Evolutionary conservation across 2,888 invertebrate genomes (phyloP).

Genomic region (Oxycera nigricornis): DNA sequence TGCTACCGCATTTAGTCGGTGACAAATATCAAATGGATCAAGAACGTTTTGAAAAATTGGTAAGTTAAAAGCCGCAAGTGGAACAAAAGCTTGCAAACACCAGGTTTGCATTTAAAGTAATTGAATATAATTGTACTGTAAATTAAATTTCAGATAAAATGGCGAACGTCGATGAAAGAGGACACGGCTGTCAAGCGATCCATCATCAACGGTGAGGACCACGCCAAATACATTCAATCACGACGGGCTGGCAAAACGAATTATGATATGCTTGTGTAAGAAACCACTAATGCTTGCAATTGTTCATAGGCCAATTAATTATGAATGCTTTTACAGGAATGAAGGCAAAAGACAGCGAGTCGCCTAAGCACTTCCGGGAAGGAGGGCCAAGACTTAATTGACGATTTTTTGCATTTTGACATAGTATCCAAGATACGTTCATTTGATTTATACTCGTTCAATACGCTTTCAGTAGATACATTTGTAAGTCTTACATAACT

Average conservation of each 20-base stretch:
- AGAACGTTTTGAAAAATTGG: constrained; percentile 71
- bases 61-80: constrained; percentile 56
- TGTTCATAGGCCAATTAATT: background rate
- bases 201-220: constrained; percentile 72
- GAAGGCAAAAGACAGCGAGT: constrained; percentile 25
- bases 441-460: background rate
- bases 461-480: background rate
- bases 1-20: constrained; percentile 69
- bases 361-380: background rate
- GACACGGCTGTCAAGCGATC: constrained; percentile 74
- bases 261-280: constrained; percentile 70
- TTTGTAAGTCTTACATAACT: background rate
- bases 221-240: constrained; percentile 74
- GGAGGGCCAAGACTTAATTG: background rate
- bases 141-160: constrained; percentile 68
- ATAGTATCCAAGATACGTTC: background rate
- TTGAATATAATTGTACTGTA: no score
- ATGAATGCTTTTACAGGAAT: constrained; percentile 10
- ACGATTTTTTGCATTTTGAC: background rate
- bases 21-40: constrained; percentile 71
- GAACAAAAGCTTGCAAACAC: background rate
- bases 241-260: constrained; percentile 71
- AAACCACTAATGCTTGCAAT: constrained; percentile 16
- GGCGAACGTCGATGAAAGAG: constrained; percentile 74
- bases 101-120: background rate